Percentiles rank a stretch among this genome's conserved stretches.
Evolutionary conservation across 1,140 invertebrate species (phyloP).

Genomic region (Drosophila quadrilineata): DNA sequence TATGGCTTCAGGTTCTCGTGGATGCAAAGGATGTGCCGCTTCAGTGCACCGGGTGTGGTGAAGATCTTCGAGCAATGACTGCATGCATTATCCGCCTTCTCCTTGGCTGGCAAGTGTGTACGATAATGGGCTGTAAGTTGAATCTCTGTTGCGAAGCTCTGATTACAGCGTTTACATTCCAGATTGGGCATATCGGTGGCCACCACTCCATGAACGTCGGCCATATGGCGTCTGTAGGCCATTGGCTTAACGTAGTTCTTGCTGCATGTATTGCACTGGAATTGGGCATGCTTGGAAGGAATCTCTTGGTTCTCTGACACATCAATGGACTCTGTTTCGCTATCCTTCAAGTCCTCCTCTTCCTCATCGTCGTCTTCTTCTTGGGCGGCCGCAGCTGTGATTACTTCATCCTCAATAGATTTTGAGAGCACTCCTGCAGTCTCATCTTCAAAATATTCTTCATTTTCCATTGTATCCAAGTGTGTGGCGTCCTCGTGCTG

Average conservation of each 20-base stretch:
- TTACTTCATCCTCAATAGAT: neutral
- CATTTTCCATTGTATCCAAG: neutral
- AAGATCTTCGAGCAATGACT: slow-evolving; percentile 72
- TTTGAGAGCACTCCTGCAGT: neutral
- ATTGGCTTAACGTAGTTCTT: slow-evolving; percentile 58
- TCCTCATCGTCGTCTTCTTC: neutral
- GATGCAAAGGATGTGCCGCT: slow-evolving; percentile 80
- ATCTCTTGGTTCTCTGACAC: slow-evolving; percentile 4
- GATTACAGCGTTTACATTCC: slow-evolving; percentile 67
- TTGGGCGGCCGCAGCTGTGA: neutral
- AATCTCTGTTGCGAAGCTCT: slow-evolving; percentile 71
- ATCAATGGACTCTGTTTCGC: neutral
- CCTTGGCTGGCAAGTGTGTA: slow-evolving; percentile 80
- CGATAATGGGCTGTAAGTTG: slow-evolving; percentile 78
- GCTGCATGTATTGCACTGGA: slow-evolving; percentile 50
- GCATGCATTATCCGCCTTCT: slow-evolving; percentile 76
- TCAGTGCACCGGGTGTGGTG: slow-evolving; percentile 64
- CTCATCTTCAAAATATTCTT: neutral
- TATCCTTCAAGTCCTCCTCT: neutral
- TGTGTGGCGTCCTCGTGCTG: neutral
- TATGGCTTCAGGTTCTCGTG: slow-evolving; percentile 82
- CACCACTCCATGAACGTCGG: slow-evolving; percentile 37
- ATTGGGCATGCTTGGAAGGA: slow-evolving; percentile 2
- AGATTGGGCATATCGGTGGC: slow-evolving; percentile 46
- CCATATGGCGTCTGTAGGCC: slow-evolving; percentile 59